Conservation (phyloP, 2,888 invertebrate genomes). For the Loripinus fragilis region DNA sequence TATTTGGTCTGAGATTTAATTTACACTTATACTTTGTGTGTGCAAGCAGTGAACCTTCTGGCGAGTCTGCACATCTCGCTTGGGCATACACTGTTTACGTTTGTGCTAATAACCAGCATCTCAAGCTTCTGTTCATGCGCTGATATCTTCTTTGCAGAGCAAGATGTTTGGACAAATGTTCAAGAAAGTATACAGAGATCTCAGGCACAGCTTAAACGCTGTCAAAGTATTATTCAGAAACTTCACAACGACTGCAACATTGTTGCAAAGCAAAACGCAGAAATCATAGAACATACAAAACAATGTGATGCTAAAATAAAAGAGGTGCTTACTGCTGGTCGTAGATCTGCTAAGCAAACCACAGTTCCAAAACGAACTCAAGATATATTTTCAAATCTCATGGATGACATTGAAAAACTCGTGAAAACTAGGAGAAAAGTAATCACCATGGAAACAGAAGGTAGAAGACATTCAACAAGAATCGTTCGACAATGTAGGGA, state of each 20-base stretch:
- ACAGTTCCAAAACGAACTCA: slow-evolving; percentile 59
- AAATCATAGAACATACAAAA: slow-evolving; percentile 62
- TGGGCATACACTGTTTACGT: too few species aligned
- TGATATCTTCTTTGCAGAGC: slow-evolving; percentile 21
- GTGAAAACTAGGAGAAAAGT: slow-evolving; percentile 56
- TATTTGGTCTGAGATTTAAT: too few species aligned
- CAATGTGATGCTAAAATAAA: slow-evolving; percentile 63
- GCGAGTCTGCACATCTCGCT: too few species aligned
- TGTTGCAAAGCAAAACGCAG: slow-evolving; percentile 63
- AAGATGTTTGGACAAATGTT: slow-evolving; percentile 57
- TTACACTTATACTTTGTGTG: too few species aligned
- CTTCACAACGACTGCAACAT: slow-evolving; percentile 66
- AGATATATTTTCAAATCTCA: slow-evolving; percentile 63
- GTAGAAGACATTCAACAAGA: slow-evolving; percentile 61
- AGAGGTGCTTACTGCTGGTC: slow-evolving; percentile 47
- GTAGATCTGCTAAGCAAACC: slow-evolving; percentile 54
- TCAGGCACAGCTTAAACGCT: slow-evolving; percentile 55
- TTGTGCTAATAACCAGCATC: too few species aligned
- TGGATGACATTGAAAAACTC: slow-evolving; percentile 67
- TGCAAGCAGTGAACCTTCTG: too few species aligned
- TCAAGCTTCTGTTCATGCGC: too few species aligned
- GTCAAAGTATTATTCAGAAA: slow-evolving; percentile 63
- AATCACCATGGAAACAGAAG: slow-evolving; percentile 62
- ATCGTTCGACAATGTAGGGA: slow-evolving; percentile 64
- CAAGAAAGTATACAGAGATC: slow-evolving; percentile 57